Evolutionary conservation across 2,888 invertebrate species (phyloP), one percentile per base, ranked within the genome.

Genomic region (Minunthozetes semirufus): DNA sequence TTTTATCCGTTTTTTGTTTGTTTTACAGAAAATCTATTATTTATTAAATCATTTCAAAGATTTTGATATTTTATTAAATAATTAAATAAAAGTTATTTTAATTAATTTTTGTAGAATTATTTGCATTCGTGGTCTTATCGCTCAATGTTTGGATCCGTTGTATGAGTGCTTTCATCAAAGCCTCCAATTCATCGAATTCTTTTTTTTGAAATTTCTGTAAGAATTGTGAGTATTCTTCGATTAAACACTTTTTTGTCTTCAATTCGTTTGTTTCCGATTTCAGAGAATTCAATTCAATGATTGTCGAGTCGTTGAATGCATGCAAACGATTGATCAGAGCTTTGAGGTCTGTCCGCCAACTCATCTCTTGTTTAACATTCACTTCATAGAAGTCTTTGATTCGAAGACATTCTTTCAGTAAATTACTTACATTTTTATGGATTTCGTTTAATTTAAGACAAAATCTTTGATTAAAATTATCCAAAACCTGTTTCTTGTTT

Each of bases 281-380:
- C 1, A 63, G 33, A n/a, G 29, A 38, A 17, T 22, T n/a, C 17
- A 63, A 9, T 25, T 22, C 6, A 63, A 63, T 6, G 15, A 8
- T 8, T 15, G 33, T 5, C n/a, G 15, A 19, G 27, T 17, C 19
- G 27, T 38, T 29, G 0, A 17, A n/a, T 38, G 19, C 3, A 6
- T 63, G 63, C 38, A 63, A 38, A n/a, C 38, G 63, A 63, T 29
- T 33, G 15, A 63, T 27, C 33, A 63, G 25, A 2, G 8, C n/a
- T 5, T 63, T 38, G n/a, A 63, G 38, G 33, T 63, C 63, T 63
- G 17, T 19, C 27, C 63, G 22, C 63, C 63, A 63, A 27, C 27
- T 27, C 63, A 63, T 63, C 63, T 63, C 63, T 33, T 63, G 27
- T n/a, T 38, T 63, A 17, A 63, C 38, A n/a, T 63, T 38, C n/a